Base-by-base conservation (phyloP, 2,888 invertebrate species). In the Petrolisthes manimaculis region DNA sequence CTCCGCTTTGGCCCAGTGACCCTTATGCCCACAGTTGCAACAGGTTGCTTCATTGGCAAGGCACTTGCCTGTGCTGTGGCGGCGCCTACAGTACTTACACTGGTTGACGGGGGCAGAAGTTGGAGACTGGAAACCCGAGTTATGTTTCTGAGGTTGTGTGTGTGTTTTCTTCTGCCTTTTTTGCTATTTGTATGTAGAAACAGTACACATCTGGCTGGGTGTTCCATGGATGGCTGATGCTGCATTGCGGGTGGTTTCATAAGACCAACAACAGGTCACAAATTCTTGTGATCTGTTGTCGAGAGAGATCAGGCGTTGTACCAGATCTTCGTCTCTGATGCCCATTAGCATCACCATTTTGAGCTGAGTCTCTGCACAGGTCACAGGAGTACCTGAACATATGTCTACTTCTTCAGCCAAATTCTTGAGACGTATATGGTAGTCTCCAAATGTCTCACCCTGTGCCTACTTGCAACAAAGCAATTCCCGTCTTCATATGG, bases 321-420 rank as follows among this genome's bases (percentile, higher is more conserved):
- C 37, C 2, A 2, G 2, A 2, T 2, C 37, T 37, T 37, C 37
- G 37, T 37, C 2, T 37, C 37, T 37, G 37, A 37, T 37, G 37
- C 37, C 37, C 37, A 37, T 37, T 37, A 37, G 2, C 37, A 37
- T 37, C 37, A 37, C 37, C 37, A 37, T 37, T 37, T 37, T 37
- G 37, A 37, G 37, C 37, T 37, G 37, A 37, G 37, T 37, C 37
- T 37, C 37, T 37, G 37, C 37, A 37, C 2, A 37, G 37, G 37
- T 37, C 37, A 37, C 67, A 4, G 61, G 37, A 21, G 77, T 5
- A 8, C 84, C 84, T n/a, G 78, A n/a, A 12, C 84, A 84, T 2
- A 67, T 14, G 51, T 83, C 84, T 9, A 78, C 84, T 77, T 84
- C 84, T 6, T 84, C 84, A 12, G 78, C 37, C 0, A 61, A 4